phyloP scores from a whole-genome alignment of 2,113 vertebrate species.

The Hypanus sabinus region DNA sequence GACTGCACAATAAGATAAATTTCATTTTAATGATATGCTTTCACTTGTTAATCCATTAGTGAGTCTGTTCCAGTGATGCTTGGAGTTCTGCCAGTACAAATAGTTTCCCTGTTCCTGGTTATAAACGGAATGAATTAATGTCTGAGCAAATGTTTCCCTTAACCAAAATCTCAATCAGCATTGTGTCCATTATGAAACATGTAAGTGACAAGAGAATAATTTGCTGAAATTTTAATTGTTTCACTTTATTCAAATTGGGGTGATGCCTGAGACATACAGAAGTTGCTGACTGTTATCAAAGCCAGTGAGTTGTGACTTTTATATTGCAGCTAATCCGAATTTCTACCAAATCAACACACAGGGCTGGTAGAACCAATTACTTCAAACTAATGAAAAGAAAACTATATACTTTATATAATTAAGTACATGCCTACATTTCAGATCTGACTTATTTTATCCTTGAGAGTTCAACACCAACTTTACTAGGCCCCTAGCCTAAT shows the following conservation, averaged over 20 bases:
- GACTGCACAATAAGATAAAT: background rate
- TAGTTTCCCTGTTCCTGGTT: background rate
- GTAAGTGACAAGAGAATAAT: background rate
- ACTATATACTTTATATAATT: background rate
- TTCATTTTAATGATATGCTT: background rate
- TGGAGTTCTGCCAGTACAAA: background rate
- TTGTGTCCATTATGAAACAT: background rate
- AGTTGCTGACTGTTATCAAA: background rate
- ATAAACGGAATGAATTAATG: background rate
- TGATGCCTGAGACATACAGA: background rate
- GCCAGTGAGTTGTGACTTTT: background rate
- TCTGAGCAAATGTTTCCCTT: background rate
- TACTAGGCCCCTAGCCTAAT: no score
- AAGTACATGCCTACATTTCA: background rate
- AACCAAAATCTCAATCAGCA: conserved; percentile 10
- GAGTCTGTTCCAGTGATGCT: background rate
- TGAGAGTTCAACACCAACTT: background rate
- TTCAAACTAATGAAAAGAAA: background rate
- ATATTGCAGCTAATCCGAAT: background rate
- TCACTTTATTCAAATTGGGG: background rate
- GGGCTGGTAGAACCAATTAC: background rate
- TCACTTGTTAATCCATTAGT: conserved; percentile 12
- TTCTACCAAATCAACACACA: background rate
- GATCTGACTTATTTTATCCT: background rate
- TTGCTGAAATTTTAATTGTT: background rate